phyloP scores from a whole-genome alignment of 35 echinoderm and acorn worm genomes.

The Holothuria glaberrima region DNA sequence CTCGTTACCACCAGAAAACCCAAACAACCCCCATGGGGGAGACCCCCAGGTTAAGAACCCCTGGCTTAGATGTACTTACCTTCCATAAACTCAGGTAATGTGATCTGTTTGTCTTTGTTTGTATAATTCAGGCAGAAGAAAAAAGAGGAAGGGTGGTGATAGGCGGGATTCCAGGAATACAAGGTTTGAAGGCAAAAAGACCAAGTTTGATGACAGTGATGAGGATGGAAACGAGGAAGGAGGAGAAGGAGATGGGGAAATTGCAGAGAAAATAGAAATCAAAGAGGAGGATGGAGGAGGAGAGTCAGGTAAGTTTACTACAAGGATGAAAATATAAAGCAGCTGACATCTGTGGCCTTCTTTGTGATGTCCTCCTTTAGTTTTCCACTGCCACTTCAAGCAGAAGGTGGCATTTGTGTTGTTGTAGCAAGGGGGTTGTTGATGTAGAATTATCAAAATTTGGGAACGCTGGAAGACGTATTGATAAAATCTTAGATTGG shows the following conservation, averaged over 20 bases:
- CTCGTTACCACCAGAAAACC: no score
- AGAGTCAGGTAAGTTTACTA: not conserved
- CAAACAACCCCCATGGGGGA: no score
- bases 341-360: no score
- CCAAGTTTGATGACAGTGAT: slow-evolving; percentile 13
- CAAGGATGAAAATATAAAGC: not conserved
- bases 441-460: no score
- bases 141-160: slow-evolving; percentile 23
- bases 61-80: no score
- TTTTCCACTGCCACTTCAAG: not conserved
- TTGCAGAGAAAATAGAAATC: not conserved
- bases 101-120: not conserved
- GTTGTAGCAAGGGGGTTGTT: no score
- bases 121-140: not conserved
- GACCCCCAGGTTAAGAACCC: no score
- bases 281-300: not conserved
- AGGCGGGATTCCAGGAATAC: not conserved
- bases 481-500: no score
- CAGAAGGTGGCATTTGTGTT: not conserved
- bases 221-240: not conserved
- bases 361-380: not conserved
- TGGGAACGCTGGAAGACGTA: no score
- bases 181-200: slow-evolving; percentile 47
- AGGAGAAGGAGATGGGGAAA: not conserved
- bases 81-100: no score